Percentiles rank a stretch among this genome's conserved stretches.
Evolutionary conservation across 2,797 vertebrate genomes (phyloP).

Genomic region (Clamator glandarius): DNA sequence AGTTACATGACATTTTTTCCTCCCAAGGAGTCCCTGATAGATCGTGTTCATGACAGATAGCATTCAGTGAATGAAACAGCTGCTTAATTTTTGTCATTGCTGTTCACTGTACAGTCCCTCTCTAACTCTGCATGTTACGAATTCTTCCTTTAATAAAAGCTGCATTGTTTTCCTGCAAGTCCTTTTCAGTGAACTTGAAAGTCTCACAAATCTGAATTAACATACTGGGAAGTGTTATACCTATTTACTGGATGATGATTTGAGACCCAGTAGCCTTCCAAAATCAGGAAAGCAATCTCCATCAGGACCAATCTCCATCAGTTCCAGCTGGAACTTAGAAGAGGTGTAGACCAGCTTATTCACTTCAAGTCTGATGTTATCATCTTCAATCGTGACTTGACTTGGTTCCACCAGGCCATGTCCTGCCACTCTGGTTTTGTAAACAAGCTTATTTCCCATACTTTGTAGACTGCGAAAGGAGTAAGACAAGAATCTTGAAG

Average conservation of each 20-base stretch:
- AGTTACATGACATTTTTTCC: constrained; percentile 60
- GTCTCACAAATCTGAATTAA: not conserved
- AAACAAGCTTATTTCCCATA: not conserved
- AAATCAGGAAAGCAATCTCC: not conserved
- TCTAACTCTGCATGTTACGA: not conserved
- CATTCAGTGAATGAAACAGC: constrained; percentile 45
- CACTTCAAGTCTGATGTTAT: not conserved
- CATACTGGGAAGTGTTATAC: not conserved
- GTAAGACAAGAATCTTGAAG: not conserved
- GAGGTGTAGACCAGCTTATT: not conserved
- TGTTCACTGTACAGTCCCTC: not conserved
- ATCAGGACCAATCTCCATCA: not conserved
- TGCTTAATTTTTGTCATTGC: constrained; percentile 64
- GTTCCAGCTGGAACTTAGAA: not conserved
- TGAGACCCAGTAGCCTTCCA: not conserved
- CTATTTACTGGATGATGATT: not conserved
- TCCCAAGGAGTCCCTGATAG: not conserved
- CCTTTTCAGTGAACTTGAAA: not conserved
- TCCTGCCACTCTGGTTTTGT: not conserved
- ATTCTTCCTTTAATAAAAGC: constrained; percentile 23
- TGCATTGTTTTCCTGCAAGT: not conserved
- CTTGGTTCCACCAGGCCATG: not conserved
- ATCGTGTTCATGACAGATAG: constrained; percentile 27
- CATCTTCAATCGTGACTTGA: not conserved
- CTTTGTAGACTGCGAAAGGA: not conserved